Percentiles rank a stretch among this genome's conserved stretches.
Conservation (phyloP, 2,113 vertebrate genomes). For the Cynocephalus volans region DNA sequence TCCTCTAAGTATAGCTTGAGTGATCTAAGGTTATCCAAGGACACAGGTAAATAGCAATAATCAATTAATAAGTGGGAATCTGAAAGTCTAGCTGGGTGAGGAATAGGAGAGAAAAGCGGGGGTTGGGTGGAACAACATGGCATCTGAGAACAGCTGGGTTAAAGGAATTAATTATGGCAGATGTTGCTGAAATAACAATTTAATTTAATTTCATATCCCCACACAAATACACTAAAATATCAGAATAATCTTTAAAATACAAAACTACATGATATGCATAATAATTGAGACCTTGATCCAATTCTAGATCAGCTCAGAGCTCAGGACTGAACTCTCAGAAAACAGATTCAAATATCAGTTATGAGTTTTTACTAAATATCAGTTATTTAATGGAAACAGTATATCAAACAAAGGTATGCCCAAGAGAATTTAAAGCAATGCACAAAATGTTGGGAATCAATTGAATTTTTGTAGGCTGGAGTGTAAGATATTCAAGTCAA, state of each 20-base stretch:
- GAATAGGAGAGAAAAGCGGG: fast-evolving
- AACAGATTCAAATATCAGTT: background rate
- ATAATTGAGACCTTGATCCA: background rate
- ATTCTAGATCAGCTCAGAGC: background rate
- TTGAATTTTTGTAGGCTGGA: background rate
- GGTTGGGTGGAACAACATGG: fast-evolving
- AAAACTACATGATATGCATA: background rate
- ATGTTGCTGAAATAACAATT: background rate
- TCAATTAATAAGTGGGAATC: background rate
- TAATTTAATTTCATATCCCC: background rate
- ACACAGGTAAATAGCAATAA: background rate
- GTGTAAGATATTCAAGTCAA: background rate
- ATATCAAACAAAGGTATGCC: background rate
- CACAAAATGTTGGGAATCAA: background rate
- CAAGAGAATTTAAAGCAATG: background rate
- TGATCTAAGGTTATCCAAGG: background rate
- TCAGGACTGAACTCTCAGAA: background rate
- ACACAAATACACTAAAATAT: background rate
- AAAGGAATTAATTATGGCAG: background rate
- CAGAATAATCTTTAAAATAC: background rate
- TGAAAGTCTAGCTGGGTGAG: background rate
- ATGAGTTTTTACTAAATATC: background rate
- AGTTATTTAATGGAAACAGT: background rate
- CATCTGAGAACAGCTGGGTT: background rate
- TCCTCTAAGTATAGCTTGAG: background rate